phyloP scores from a whole-genome alignment of 2,113 vertebrate species.

The Pholis gunnellus region DNA sequence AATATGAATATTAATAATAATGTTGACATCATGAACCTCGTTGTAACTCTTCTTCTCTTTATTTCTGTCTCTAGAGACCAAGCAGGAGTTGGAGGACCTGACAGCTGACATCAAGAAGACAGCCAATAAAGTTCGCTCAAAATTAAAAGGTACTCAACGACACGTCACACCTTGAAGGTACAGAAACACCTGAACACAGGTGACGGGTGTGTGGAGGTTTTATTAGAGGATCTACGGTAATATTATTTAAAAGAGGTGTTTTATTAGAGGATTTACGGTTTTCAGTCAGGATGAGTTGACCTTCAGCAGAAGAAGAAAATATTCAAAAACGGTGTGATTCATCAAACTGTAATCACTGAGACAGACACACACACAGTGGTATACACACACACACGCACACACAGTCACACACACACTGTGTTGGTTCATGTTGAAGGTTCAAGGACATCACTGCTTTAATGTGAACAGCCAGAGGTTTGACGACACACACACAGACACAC shows the following conservation, averaged over 20 bases:
- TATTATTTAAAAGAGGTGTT: too few species aligned
- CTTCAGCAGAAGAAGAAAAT: slow-evolving; percentile 38
- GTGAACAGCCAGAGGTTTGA: slow-evolving; percentile 52
- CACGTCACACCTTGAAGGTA: too few species aligned
- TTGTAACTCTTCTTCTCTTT: not conserved
- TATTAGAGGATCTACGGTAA: too few species aligned
- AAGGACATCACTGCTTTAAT: slow-evolving; percentile 74
- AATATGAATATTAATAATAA: too few species aligned
- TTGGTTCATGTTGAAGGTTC: slow-evolving; percentile 57
- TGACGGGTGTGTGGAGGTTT: too few species aligned
- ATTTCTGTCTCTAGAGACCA: slow-evolving; percentile 85
- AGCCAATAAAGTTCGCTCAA: slow-evolving; percentile 97
- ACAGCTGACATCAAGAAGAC: slow-evolving; percentile 98
- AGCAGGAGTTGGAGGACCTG: slow-evolving; percentile 96
- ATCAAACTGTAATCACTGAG: slow-evolving; percentile 21
- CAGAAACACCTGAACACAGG: too few species aligned
- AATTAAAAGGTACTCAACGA: slow-evolving; percentile 77
- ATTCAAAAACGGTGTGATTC: slow-evolving; percentile 25
- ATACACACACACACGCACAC: not conserved
- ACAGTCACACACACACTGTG: slow-evolving; percentile 4
- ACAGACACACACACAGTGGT: slow-evolving; percentile 1
- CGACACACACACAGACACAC: slow-evolving; percentile 8
- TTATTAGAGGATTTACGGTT: not conserved
- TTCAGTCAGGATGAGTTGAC: not conserved
- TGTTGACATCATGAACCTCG: too few species aligned